Evolutionary conservation across 2,797 vertebrate species (phyloP), one percentile per base, ranked within the genome.

Genomic region (Propithecus perrieri): DNA sequence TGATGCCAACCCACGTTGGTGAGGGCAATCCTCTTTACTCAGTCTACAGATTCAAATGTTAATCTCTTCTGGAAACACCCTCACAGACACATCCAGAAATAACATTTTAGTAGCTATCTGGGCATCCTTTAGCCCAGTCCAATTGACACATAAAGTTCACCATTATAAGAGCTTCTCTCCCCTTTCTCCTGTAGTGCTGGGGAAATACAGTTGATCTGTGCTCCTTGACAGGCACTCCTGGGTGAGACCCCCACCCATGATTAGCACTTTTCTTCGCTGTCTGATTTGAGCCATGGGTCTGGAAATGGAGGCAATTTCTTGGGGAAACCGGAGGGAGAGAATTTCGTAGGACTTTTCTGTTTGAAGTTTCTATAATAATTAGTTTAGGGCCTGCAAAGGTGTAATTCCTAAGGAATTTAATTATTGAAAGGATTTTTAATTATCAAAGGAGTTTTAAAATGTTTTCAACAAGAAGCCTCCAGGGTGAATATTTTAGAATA

Each of bases 381-480:
- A 90, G 57, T 69, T 59, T 80, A 93, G 84, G 85, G 86, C 41
- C 43, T 43, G 81, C 65, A 43, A 59, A 95, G 74, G 65, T 95
- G 53, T 85, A 87, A 92, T 94, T 94, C 17, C 75, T 94, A 89
- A 81, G 69, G 28, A 87, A 88, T 94, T 76, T 80, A 86, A 81
- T 97, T 87, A 74, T 72, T 69, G 43, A 38, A 53, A 55, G 41
- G 80, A 95, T 93, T 97, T 55, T 92, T 96, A 91, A 95, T 95
- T 96, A 91, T 85, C 96, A 85, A 96, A 94, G 80, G 84, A 35
- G 5, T 48, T 55, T 76, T 91, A 76, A 79, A 93, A 38, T 81
- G 55, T 96, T 91, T 96, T 96, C 53, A 87, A 35, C 14, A 57
- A 86, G 85, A 95, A 67, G 75, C n/a, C 83, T 94, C 15, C 48